Conservation (phyloP, 2,888 invertebrate genomes). For the Oscheius myriophilus region DNA sequence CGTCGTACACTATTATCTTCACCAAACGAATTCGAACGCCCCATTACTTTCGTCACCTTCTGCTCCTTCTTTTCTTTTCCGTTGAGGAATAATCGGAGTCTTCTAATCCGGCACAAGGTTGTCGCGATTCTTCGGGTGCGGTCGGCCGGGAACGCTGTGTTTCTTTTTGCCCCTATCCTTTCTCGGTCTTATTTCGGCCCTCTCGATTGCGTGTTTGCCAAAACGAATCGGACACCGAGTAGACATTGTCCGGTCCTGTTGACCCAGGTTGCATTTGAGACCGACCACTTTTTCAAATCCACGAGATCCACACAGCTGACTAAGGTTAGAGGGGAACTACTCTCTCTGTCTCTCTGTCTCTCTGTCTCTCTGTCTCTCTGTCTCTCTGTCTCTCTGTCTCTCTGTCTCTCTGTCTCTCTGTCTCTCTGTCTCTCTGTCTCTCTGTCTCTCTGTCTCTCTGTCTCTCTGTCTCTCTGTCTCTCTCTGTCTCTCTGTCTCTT, state of each 20-base stretch:
- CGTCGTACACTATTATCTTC: too few relatives aligned
- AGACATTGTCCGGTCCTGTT: slow-evolving; percentile 28
- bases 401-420: too few relatives aligned
- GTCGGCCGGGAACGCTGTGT: background rate
- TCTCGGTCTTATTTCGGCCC: slow-evolving; percentile 24
- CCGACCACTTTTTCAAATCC: slow-evolving; percentile 15
- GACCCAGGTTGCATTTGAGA: slow-evolving; percentile 34
- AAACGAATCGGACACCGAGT: slow-evolving; percentile 21
- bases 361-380: too few relatives aligned
- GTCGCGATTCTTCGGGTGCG: background rate
- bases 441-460: background rate
- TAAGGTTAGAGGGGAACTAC: too few relatives aligned
- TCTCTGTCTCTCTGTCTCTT: too few relatives aligned
- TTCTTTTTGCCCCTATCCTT: slow-evolving; percentile 4
- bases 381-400: too few relatives aligned
- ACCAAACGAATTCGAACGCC: background rate
- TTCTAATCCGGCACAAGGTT: background rate
- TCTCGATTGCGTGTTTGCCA: slow-evolving; percentile 28
- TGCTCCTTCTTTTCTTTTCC: slow-evolving; percentile 9
- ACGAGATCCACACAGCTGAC: too few relatives aligned
- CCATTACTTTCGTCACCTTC: slow-evolving; percentile 6
- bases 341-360: too few relatives aligned
- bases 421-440: too few relatives aligned
- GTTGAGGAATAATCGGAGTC: background rate
- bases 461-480: background rate